Evolutionary conservation across 2,888 invertebrate genomes (phyloP), one percentile per base, ranked within the genome.

Genomic region (Cryptus viduatorius): DNA sequence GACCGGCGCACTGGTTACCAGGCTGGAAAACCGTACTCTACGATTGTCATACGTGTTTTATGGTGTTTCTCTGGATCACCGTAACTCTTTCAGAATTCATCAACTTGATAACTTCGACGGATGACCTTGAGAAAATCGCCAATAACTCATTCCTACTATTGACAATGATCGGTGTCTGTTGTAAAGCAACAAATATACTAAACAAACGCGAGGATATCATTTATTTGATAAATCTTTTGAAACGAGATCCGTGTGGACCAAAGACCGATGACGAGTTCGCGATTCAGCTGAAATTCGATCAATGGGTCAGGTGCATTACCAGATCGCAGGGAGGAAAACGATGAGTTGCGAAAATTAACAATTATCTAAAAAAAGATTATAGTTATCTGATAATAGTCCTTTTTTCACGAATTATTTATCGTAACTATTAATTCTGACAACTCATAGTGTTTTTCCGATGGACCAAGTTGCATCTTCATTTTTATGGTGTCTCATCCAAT

Each of bases 1-100:
- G 76, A 29, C 81, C 81, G 3, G 53, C 68, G 5, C 29, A 75
- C 29, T 81, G 81, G 81, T 1, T 50, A 2, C 7, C 44, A 12
- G 67, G 81, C 44, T 81, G 75, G 75, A 81, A 68, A 65, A 68
- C 59, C 29, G 42, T 44, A 48, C 37, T 81, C n/a, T 81, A 81
- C 37, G 42, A 29, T n/a, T n/a, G 68, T 2, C 73, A 75, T 59
- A 75, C 75, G 3, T 56, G 67, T n/a, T 81, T 77, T 44, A 64
- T 65, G 7, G n/a, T 77, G 10, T 48, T 42, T 19, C 48, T 69
- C 3, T 56, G 77, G 5, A 77, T 50, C 19, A 61, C 53, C 19
- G 82, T 65, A 24, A 82, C 56, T 0, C 64, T 65, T 4, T 81
- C 68, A 3, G 75, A 81, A 29, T 16, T 81, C 31, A 46, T 75